These are phyloP conservation scores for Hydrophis major DNA, from an alignment of 2,797 vertebrate genomes.

Conservation along the genomic window DNA sequence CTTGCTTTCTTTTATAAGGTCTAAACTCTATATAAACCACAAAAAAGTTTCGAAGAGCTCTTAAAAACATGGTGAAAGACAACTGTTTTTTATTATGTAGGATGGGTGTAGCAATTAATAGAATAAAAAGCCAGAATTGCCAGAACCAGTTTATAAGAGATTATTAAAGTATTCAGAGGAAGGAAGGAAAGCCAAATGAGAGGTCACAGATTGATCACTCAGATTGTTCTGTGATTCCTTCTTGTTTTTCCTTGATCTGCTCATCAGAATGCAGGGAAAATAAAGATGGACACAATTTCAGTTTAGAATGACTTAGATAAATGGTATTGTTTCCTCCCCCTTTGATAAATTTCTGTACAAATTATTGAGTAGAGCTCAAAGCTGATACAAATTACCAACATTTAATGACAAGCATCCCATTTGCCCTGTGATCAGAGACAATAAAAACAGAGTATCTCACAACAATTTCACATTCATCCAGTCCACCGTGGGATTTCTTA, in stretches of 20 bases:
- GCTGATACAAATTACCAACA: background rate
- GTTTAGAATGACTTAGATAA: background rate
- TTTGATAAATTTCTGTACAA: conserved; percentile 14
- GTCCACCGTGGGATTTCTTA: conserved; percentile 8
- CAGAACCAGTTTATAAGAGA: background rate
- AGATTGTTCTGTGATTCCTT: background rate
- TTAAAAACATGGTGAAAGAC: background rate
- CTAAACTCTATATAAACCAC: background rate
- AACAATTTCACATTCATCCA: background rate
- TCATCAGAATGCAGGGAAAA: background rate
- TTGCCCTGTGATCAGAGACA: conserved; percentile 1
- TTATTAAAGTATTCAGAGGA: background rate
- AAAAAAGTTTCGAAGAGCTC: background rate
- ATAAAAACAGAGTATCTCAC: conserved; percentile 16
- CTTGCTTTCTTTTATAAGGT: background rate
- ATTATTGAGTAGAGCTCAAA: background rate
- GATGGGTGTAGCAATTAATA: background rate
- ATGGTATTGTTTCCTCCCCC: background rate
- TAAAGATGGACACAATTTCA: background rate
- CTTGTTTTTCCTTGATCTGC: background rate
- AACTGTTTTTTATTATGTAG: background rate
- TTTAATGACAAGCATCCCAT: conserved; percentile 28
- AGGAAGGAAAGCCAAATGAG: background rate
- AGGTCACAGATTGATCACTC: background rate
- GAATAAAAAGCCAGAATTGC: background rate